phyloP scores from a whole-genome alignment of 2,113 vertebrate species.

The Epinephelus cyanopodus region DNA sequence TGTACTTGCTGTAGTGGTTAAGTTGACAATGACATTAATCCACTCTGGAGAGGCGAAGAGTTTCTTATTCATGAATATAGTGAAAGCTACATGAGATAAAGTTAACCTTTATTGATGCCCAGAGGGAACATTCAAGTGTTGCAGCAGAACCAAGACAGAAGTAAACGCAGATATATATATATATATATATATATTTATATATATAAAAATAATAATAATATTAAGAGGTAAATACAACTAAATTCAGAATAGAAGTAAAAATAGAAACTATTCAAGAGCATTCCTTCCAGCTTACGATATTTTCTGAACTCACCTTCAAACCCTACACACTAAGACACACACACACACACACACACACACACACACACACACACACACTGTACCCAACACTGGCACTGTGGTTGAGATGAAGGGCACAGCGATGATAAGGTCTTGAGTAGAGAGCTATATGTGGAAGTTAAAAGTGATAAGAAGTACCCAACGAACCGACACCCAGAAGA shows the following conservation, averaged over 20 bases:
- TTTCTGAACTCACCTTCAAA: slow-evolving; percentile 53
- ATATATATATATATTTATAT: too few relatives aligned
- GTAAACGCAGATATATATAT: background rate
- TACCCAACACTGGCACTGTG: slow-evolving; percentile 19
- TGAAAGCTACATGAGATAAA: too few relatives aligned
- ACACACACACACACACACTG: slow-evolving; percentile 30
- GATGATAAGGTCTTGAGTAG: slow-evolving; percentile 72
- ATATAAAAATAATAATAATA: too few relatives aligned
- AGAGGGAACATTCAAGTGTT: too few relatives aligned
- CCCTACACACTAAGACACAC: slow-evolving; percentile 8
- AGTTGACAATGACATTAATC: too few relatives aligned
- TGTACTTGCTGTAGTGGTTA: too few relatives aligned
- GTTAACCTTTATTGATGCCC: too few relatives aligned
- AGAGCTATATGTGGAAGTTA: slow-evolving; percentile 71
- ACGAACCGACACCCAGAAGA: slow-evolving; percentile 8
- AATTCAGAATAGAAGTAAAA: background rate
- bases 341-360: slow-evolving; percentile 25
- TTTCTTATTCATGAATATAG: too few relatives aligned
- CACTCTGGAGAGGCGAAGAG: too few relatives aligned
- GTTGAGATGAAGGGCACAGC: slow-evolving; percentile 30
- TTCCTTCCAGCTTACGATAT: slow-evolving; percentile 63
- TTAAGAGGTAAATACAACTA: background rate
- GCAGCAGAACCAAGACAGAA: too few relatives aligned
- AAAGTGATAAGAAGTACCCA: slow-evolving; percentile 64
- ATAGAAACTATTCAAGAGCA: slow-evolving; percentile 15